Evolutionary conservation across 2,888 invertebrate species (phyloP).

Genomic region (Prionchulus punctatus): DNA sequence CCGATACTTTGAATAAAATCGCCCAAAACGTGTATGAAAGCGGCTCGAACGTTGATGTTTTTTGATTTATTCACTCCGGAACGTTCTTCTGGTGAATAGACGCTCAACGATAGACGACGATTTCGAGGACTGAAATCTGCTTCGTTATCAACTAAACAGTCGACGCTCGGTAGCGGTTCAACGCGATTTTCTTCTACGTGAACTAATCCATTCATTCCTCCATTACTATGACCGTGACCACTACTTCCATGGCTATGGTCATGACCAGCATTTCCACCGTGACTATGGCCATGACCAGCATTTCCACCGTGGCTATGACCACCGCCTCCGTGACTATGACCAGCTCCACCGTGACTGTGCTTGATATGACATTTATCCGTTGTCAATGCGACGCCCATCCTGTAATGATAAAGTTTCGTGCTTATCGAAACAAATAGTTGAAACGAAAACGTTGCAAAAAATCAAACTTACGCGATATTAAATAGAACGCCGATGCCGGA

Average conservation of each 20-base stretch:
- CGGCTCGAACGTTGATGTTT: slow-evolving; percentile 57
- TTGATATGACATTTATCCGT: too few species aligned
- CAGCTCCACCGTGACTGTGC: slow-evolving; percentile 1
- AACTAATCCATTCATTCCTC: too few species aligned
- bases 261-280: neutral
- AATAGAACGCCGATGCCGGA: slow-evolving; percentile 77
- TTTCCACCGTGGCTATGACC: neutral
- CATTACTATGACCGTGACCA: too few species aligned
- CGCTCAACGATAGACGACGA: slow-evolving; percentile 1
- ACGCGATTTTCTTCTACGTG: too few species aligned
- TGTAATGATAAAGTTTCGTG: neutral
- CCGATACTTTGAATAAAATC: slow-evolving; percentile 88
- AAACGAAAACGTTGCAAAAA: too few species aligned
- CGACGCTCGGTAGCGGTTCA: neutral
- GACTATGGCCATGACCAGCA: slow-evolving; percentile 5
- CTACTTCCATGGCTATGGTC: neutral
- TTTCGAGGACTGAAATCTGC: neutral
- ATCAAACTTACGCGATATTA: slow-evolving; percentile 67
- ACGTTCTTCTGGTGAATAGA: slow-evolving; percentile 12
- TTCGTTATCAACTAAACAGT: neutral
- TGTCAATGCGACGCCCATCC: slow-evolving; percentile 10
- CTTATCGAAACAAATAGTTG: too few species aligned
- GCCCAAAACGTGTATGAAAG: slow-evolving; percentile 86
- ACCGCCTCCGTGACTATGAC: slow-evolving; percentile 2
- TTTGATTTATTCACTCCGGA: slow-evolving; percentile 5